These are phyloP conservation scores for Sitophilus oryzae DNA, from an alignment of 1,140 invertebrate genomes.

Conservation along the genomic window DNA sequence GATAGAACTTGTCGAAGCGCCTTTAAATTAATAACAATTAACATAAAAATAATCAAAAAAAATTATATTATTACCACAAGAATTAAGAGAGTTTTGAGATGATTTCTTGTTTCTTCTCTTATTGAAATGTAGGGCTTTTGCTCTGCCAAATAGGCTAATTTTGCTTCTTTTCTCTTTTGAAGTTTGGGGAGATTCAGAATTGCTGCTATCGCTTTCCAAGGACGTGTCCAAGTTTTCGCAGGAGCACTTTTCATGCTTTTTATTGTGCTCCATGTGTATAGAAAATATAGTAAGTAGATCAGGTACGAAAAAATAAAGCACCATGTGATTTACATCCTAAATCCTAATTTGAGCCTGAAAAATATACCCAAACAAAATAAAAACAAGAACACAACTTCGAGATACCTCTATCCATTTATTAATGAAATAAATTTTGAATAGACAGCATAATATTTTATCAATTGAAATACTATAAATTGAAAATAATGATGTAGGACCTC, in stretches of 20 bases:
- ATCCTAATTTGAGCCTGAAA: neutral
- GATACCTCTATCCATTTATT: neutral
- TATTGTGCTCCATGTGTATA: slow-evolving; percentile 14
- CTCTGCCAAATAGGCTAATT: slow-evolving; percentile 34
- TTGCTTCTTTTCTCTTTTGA: slow-evolving; percentile 36
- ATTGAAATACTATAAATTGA: no score
- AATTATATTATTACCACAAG: slow-evolving; percentile 6
- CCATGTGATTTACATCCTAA: neutral
- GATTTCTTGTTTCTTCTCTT: slow-evolving; percentile 32
- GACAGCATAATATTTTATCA: no score
- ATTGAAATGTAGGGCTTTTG: slow-evolving; percentile 34
- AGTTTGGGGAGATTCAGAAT: slow-evolving; percentile 22
- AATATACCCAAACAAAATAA: neutral
- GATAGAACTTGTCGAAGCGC: slow-evolving; percentile 16
- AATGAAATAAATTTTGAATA: no score
- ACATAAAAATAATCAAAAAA: neutral
- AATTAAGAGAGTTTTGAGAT: neutral
- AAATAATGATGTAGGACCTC: no score
- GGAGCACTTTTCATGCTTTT: slow-evolving; percentile 32
- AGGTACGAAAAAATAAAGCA: neutral
- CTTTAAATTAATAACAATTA: neutral
- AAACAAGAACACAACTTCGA: neutral
- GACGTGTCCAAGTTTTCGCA: slow-evolving; percentile 31
- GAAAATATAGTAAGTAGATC: slow-evolving; percentile 1
- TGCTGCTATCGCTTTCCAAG: slow-evolving; percentile 32